Conservation (phyloP, 64 coral and sea anemone species). For the Montipora efflorescens region DNA sequence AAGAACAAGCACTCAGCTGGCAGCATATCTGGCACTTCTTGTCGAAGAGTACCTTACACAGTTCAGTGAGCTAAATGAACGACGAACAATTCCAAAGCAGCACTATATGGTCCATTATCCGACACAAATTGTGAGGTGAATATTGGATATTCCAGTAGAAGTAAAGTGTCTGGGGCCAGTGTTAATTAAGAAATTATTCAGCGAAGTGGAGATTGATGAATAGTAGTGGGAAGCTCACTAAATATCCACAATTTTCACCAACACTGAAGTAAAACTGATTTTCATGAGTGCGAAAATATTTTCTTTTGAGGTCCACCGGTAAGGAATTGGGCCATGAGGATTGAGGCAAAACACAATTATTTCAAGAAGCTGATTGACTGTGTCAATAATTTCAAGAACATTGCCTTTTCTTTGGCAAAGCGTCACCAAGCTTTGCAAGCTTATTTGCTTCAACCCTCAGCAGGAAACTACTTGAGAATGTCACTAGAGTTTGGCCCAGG, state of each 20-base stretch:
- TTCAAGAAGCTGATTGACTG: neutral
- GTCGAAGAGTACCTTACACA: slow-evolving; percentile 60
- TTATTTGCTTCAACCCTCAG: slow-evolving; percentile 34
- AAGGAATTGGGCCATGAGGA: neutral
- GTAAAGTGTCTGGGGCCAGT: neutral
- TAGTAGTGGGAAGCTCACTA: neutral
- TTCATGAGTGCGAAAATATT: neutral
- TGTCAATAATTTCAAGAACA: slow-evolving; percentile 11
- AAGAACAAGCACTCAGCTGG: slow-evolving; percentile 39
- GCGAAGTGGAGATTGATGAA: neutral
- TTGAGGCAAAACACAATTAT: slow-evolving; percentile 27
- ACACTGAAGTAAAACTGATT: neutral
- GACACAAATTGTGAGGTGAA: slow-evolving; percentile 55
- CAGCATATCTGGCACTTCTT: slow-evolving; percentile 64
- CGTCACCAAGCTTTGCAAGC: neutral
- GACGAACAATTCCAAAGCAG: slow-evolving; percentile 63
- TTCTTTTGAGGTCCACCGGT: slow-evolving; percentile 47
- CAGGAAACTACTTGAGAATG: slow-evolving; percentile 43
- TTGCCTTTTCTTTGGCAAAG: slow-evolving; percentile 40
- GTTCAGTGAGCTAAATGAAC: slow-evolving; percentile 20
- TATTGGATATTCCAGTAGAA: neutral
- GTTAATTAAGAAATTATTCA: neutral
- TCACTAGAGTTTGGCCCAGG: slow-evolving; percentile 61
- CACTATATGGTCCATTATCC: slow-evolving; percentile 79
- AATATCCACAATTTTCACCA: neutral